Percentiles rank a stretch among this genome's conserved stretches.
phyloP scores from a whole-genome alignment of 2,797 vertebrate genomes.

The Prionace glauca region DNA sequence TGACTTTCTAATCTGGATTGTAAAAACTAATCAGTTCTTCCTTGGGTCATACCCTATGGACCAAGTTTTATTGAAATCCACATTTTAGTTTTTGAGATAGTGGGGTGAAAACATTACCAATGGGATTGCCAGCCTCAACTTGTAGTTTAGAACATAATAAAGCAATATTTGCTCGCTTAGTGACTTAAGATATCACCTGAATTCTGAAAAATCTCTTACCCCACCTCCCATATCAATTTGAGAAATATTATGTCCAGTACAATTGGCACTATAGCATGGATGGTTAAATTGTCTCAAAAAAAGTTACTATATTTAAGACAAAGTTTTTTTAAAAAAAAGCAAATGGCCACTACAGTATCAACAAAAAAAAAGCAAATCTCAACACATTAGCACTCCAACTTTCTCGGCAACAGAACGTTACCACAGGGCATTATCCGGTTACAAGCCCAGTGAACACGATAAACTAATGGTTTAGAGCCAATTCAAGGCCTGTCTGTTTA shows the following conservation, averaged over 20 bases:
- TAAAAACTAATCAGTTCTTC: too few relatives aligned
- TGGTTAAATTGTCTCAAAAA: neutral
- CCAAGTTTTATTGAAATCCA: too few relatives aligned
- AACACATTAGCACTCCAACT: neutral
- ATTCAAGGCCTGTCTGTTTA: neutral
- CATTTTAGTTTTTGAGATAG: too few relatives aligned
- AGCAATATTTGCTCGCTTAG: neutral
- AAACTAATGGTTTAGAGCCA: neutral
- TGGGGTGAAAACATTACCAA: too few relatives aligned
- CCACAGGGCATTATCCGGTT: neutral
- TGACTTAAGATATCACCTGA: too few relatives aligned
- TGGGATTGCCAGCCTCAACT: too few relatives aligned
- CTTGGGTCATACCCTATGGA: too few relatives aligned
- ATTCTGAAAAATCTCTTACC: neutral
- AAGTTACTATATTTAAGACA: neutral
- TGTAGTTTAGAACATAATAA: neutral
- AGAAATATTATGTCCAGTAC: neutral
- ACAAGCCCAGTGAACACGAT: neutral
- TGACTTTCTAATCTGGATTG: too few relatives aligned
- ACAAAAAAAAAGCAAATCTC: neutral
- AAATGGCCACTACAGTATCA: neutral
- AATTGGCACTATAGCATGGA: neutral
- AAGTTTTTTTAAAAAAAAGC: neutral
- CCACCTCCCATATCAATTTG: neutral
- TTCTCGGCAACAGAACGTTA: neutral